Percentiles rank a stretch among this genome's conserved stretches.
These are phyloP conservation scores for Drusus annulatus DNA, from an alignment of 1,140 invertebrate species.

Conservation along the genomic window DNA sequence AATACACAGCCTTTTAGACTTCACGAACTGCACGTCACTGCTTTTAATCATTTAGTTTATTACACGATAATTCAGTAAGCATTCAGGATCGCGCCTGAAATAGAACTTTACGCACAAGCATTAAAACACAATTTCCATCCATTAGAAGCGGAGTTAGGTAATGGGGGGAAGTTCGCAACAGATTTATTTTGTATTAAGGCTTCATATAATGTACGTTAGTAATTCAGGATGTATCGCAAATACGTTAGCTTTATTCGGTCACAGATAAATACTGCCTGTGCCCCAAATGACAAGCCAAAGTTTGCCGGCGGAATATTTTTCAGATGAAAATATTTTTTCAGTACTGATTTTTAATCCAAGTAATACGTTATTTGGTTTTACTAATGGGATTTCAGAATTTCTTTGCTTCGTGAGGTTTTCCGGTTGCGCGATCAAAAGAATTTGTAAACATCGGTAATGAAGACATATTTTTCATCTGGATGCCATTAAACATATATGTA, in stretches of 20 bases:
- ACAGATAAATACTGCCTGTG: background rate
- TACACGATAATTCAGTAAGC: background rate
- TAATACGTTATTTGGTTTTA: constrained; percentile 32
- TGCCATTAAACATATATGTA: background rate
- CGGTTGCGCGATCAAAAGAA: constrained; percentile 31
- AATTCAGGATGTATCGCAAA: constrained; percentile 35
- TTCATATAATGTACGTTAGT: constrained; percentile 39
- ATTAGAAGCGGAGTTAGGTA: constrained; percentile 32
- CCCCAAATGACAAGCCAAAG: constrained; percentile 32
- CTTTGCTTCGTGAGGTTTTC: constrained; percentile 34
- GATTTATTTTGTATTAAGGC: constrained; percentile 50
- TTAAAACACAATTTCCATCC: constrained; percentile 38
- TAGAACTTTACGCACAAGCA: constrained; percentile 4
- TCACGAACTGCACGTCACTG: background rate
- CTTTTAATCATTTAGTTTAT: background rate
- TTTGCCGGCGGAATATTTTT: constrained; percentile 7
- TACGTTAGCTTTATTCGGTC: constrained; percentile 10
- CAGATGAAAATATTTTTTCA: background rate
- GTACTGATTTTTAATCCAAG: constrained; percentile 29
- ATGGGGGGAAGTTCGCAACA: constrained; percentile 36
- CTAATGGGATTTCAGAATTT: constrained; percentile 36
- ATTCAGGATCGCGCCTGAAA: background rate
- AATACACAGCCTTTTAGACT: too few relatives aligned
- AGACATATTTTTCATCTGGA: background rate
- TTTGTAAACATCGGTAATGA: constrained; percentile 22